A percentile compares a stretch with the other conserved stretches of the same genome.
phyloP scores from a whole-genome alignment of 2,797 vertebrate genomes.

The Spondyliosoma cantharus region DNA sequence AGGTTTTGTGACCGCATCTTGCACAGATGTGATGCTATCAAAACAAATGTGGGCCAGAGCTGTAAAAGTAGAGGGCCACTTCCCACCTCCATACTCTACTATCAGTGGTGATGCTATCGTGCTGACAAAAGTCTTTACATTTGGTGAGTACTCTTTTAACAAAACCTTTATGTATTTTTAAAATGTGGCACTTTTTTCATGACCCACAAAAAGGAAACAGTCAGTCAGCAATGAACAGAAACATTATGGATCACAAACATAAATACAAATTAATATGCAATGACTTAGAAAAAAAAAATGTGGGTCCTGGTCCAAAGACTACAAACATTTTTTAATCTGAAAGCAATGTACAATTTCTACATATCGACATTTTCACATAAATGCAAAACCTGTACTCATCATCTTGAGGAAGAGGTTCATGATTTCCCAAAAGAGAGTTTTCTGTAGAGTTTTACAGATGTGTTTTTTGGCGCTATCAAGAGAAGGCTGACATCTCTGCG shows the following conservation, averaged over 20 bases:
- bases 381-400: neutral
- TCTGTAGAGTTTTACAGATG: no score
- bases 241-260: neutral
- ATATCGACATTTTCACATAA: neutral
- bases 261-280: neutral
- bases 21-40: no score
- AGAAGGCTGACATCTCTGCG: no score
- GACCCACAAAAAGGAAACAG: neutral
- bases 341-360: neutral
- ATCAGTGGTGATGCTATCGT: no score
- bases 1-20: no score
- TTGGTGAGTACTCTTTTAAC: neutral
- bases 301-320: neutral
- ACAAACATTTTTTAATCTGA: no score
- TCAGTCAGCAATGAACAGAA: neutral
- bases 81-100: no score
- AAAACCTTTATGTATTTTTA: neutral
- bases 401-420: no score
- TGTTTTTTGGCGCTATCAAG: no score
- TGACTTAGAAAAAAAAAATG: neutral
- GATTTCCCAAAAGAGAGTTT: no score
- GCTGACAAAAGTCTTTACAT: neutral
- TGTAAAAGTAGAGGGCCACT: no score
- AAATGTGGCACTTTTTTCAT: neutral
- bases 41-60: no score